Base-by-base conservation (phyloP, 2,797 vertebrate genomes). In the Sebastes minor region DNA sequence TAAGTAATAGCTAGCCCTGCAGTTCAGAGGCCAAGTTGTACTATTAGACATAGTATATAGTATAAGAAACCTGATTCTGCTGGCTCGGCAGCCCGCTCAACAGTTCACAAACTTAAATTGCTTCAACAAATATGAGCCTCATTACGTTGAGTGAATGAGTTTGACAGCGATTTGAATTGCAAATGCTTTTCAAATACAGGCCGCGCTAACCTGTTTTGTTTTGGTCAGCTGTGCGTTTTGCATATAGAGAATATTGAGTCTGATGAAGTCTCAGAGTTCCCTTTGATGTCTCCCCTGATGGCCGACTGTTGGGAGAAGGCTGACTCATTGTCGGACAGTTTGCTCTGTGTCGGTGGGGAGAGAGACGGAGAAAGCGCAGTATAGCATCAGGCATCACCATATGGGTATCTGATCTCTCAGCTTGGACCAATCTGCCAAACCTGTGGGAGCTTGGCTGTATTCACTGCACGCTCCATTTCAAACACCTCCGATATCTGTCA, bases 391-490 rank as follows among this genome's bases (percentile, higher is more conserved):
- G 85, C 60, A 14, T 77, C 72, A 73, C 84, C 92, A 92, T 92
- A 92, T 91, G 91, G 91, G 74, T 70, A 80, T 92, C 83, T 86
- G 86, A 91, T 92, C 85, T 85, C 79, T 86, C 83, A 86, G 85
- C 64, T 55, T 69, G 84, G 85, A 80, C 87, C 85, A 86, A 78
- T 87, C 86, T 89, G 88, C 84, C 35, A 4, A 88, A 86, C 77
- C 82, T 80, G 88, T 78, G 82, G 90, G 93, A 88, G 83, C 84
- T 84, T 49, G 77, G 81, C 86, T 73, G 66, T 71, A 60, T 75
- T 89, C 87, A 38, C 85, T 16, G 56, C 73, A 49, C 16, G 80
- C 86, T 80, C 55, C 71, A 79, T 88, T 89, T 90, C 81, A 82
- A 89, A 88, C 77, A 74, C 66, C 55, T 65, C 66, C 22, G 80